Base-by-base conservation (phyloP, 1,140 invertebrate species). In the Camponotus floridanus region DNA sequence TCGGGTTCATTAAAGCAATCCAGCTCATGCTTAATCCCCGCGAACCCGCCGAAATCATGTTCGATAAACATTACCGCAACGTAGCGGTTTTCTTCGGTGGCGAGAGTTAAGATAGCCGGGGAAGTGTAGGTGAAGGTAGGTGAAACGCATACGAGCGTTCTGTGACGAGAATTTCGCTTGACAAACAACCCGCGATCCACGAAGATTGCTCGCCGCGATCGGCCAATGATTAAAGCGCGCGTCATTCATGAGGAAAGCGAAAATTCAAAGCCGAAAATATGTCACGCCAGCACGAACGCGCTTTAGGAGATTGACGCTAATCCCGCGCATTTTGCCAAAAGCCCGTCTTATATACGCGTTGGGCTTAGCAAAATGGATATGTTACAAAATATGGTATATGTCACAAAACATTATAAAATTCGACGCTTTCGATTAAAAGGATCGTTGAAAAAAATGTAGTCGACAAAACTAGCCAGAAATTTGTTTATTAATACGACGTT, bases 11-110 rank as follows among this genome's bases (percentile, higher is more conserved):
- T 93, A 93, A 93, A 93, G 91, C 92, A 87, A 87, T 70, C 86
- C 85, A 85, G 91, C 84, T 91, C 88, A 59, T 90, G 90, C 89
- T 92, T 93, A 93, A 93, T 92, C 92, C 91, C 70, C 90, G 90
- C 73, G 89, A 92, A 92, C 88, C 87, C 90, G 86, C 91, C 88
- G 81, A 90, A 92, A 92, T 91, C 91, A 93, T 92, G 92, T 93
- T 93, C 92, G 91, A 93, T 93, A 92, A 93, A 93, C 92, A 92
- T 91, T 91, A 89, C 91, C 91, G 87, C 86, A 92, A 88, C 88
- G 83, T 68, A 74, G 87, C 90, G 90, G 92, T 92, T 92, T 91
- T 91, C 91, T 92, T 92, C 88, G 81, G 87, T 76, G 74, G 76
- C 65, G 87, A 5, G 81, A 88, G 90, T 87, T 86, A 91, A 92